Evolutionary conservation across 2,888 invertebrate species (phyloP).

Genomic region (Nemurella pictetii): DNA sequence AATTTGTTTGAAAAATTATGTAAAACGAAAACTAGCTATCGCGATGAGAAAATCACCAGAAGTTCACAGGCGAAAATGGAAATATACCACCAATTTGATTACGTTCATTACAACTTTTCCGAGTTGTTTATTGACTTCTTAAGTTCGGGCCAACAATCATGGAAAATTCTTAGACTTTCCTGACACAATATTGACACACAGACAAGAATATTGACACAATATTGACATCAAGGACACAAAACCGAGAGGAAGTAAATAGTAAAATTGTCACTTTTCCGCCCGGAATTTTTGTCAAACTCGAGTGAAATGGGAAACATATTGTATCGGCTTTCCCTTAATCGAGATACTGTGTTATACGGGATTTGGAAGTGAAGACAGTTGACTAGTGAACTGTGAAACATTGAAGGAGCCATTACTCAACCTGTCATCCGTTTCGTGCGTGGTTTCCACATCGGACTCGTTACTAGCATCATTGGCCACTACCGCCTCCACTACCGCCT

Average conservation of each 20-base stretch:
- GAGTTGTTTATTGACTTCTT: not conserved
- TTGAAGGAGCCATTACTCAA: conserved; percentile 13
- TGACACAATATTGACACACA: no score
- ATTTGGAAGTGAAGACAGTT: conserved; percentile 4
- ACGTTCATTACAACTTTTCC: not conserved
- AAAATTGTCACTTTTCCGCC: not conserved
- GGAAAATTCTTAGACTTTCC: not conserved
- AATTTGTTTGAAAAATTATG: not conserved
- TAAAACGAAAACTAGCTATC: not conserved
- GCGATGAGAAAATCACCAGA: not conserved
- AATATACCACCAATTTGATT: not conserved
- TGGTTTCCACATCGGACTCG: not conserved
- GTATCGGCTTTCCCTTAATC: conserved; percentile 7
- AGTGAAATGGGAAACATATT: not conserved
- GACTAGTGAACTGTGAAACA: conserved; percentile 17
- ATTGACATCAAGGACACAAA: not conserved
- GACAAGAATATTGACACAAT: no score
- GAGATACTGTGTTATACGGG: not conserved
- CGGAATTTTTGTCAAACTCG: not conserved
- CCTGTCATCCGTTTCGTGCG: not conserved
- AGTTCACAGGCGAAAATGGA: not conserved
- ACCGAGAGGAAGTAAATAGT: not conserved
- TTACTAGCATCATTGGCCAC: not conserved
- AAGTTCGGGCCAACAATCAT: not conserved
- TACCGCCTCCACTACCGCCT: not conserved